Evolutionary conservation across 1,140 invertebrate species (phyloP).

Genomic region (Cotesia glomerata): DNA sequence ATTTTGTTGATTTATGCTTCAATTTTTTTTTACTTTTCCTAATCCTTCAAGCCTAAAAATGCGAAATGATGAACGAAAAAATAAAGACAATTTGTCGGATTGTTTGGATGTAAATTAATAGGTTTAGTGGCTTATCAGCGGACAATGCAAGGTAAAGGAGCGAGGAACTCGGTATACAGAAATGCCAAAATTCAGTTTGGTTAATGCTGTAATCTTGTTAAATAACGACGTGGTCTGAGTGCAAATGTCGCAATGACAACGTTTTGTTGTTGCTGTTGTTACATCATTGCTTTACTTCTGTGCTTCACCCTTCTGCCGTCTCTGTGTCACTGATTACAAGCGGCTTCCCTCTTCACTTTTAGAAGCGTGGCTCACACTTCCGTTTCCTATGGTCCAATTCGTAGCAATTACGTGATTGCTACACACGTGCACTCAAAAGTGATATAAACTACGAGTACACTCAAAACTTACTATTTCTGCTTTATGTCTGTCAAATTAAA

Average conservation of each 20-base stretch:
- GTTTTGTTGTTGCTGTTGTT: not conserved
- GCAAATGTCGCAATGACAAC: slow-evolving; percentile 11
- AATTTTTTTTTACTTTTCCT: no score
- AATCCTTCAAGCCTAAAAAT: no score
- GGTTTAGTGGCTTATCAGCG: not conserved
- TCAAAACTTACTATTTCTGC: no score
- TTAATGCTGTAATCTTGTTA: slow-evolving; percentile 31
- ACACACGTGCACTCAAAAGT: slow-evolving; percentile 22
- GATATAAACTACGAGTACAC: not conserved
- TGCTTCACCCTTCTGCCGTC: no score
- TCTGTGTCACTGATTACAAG: slow-evolving; percentile 26
- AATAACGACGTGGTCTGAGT: slow-evolving; percentile 29
- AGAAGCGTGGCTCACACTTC: slow-evolving; percentile 9
- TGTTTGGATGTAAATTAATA: no score
- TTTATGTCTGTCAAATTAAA: no score
- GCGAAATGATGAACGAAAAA: no score
- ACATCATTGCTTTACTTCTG: not conserved
- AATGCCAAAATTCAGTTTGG: not conserved
- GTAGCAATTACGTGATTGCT: not conserved
- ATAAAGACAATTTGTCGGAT: no score
- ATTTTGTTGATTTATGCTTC: no score
- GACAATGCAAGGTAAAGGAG: not conserved
- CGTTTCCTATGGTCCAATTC: slow-evolving; percentile 20
- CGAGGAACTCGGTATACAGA: no score
- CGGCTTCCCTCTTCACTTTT: not conserved